Base-by-base conservation (phyloP, 2,797 vertebrate genomes). In the Sebastes vulpes region DNA sequence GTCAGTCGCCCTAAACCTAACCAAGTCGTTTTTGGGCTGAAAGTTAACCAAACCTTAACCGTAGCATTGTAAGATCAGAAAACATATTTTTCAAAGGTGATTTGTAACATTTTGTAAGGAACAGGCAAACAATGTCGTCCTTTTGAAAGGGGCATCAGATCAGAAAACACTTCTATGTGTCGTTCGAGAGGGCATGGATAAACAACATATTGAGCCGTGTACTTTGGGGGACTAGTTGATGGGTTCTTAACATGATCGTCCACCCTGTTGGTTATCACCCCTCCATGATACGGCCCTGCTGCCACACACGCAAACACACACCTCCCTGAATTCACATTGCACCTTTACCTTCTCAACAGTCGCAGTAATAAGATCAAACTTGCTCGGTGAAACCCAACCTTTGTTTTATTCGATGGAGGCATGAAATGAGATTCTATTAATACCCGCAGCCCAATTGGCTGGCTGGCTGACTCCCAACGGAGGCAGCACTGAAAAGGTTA, bases 401-500 rank as follows among this genome's bases (percentile, higher is more conserved):
- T 96, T 96, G 95, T 96, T 97, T 96, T 95, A 96, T 95, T 93
- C 88, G 91, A 94, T 87, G 86, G 89, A 92, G 91, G 94, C 93
- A 93, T 94, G 94, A 96, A 96, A 95, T 95, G 92, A 95, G 95
- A 92, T 94, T 95, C 95, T 96, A 96, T 96, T 96, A 96, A 96
- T 96, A 96, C 88, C 84, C 46, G 32, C 79, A 89, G 89, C 93
- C 92, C 94, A 94, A 96, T 94, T 92, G 92, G 90, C 78, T 90
- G 93, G 86, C 92, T 93, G 92, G 83, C 90, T 95, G 89, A 89
- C 92, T 94, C 93, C 93, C 93, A 91, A 82, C 68, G 92, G 95
- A 95, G 94, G 94, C 90, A 90, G 89, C 83, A 69, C 90, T 94
- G 95, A 95, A 96, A 96, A 96, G 96, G 96, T 97, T 96, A 96